These are phyloP conservation scores for Ganaspis sp. DNA, from an alignment of 1,140 invertebrate species.

Conservation along the genomic window DNA sequence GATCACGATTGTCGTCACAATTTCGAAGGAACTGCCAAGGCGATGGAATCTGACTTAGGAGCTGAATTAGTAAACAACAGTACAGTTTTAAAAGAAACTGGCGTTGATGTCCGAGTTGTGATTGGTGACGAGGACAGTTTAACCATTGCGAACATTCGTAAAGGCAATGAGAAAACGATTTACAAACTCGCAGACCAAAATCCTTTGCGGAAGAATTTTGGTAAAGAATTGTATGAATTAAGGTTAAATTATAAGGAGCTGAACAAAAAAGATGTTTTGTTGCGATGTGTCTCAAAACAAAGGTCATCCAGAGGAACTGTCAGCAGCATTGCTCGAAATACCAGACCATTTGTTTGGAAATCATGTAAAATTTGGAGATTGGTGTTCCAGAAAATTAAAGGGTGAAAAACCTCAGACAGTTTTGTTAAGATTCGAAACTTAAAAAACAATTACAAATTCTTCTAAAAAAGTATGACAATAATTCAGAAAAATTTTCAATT, in stretches of 20 bases:
- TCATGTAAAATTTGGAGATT: constrained; percentile 26
- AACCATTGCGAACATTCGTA: constrained; percentile 15
- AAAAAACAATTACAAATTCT: constrained; percentile 44
- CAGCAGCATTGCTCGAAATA: neutral
- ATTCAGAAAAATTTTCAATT: constrained; percentile 44
- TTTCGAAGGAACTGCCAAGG: neutral
- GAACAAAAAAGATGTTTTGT: constrained; percentile 24
- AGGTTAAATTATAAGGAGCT: neutral
- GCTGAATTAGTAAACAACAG: neutral
- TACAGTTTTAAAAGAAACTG: neutral
- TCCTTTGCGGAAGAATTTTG: constrained; percentile 29
- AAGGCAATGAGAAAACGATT: neutral
- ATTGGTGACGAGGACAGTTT: constrained; percentile 31
- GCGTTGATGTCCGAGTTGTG: neutral
- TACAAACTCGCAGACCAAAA: constrained; percentile 29
- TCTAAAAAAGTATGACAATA: constrained; percentile 51
- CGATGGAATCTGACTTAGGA: neutral
- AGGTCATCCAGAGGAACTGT: neutral
- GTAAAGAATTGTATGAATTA: constrained; percentile 3
- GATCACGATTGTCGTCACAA: neutral
- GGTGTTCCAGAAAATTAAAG: neutral
- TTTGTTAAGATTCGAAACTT: constrained; percentile 41
- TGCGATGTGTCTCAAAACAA: constrained; percentile 30
- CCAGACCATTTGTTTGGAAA: constrained; percentile 22
- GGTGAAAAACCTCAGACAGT: constrained; percentile 29